Base-by-base conservation (phyloP, 2,113 vertebrate genomes). In the Erinaceus europaeus region DNA sequence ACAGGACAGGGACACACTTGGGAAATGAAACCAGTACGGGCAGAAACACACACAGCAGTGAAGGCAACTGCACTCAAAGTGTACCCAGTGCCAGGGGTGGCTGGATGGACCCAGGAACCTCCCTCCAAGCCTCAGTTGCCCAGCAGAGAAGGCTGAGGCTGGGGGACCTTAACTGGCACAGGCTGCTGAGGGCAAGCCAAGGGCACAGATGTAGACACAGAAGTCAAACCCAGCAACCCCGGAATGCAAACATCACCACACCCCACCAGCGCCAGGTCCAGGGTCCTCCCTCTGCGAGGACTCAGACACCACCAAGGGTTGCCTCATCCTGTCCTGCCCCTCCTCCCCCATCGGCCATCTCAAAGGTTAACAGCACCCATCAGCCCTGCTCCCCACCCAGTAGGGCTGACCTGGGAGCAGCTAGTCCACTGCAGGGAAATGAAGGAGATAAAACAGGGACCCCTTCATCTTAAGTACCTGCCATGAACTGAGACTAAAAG, bases 361-460 rank as follows among this genome's bases (percentile, higher is more conserved):
- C 94, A 87, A 92, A 94, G 91, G 82, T 76, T 34, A 89, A 78
- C 38, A 75, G 81, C 61, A 34, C 25, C 48, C 0, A 2, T 4
- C 38, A 7, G 36, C 65, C 48, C 62, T 11, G 88, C 44, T 86
- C 76, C 84, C 91, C 80, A 71, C 92, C 79, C 90, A 4, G 46
- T 1, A 10, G 71, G 61, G 38, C 78, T 38, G 80, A 36, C 57
- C 44, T 9, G 57, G 72, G 36, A 74, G 50, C 23, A 5, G 34
- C 36, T 29, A 20, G 65, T 9, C 27, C 44, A 52, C 48, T 74
- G 36, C 38, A 36, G 59, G 23, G 76, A 42, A n/a, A n/a, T n/a
- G n/a, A n/a, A n/a, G n/a, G n/a, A n/a, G n/a, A n/a, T 59, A 52
- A 65, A 46, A 65, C 20, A 69, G 46, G 59, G 2, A 18, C n/a